Evolutionary conservation across 2,888 invertebrate species (phyloP), one percentile per base, ranked within the genome.

Genomic region (Rhogogaster chlorosoma): DNA sequence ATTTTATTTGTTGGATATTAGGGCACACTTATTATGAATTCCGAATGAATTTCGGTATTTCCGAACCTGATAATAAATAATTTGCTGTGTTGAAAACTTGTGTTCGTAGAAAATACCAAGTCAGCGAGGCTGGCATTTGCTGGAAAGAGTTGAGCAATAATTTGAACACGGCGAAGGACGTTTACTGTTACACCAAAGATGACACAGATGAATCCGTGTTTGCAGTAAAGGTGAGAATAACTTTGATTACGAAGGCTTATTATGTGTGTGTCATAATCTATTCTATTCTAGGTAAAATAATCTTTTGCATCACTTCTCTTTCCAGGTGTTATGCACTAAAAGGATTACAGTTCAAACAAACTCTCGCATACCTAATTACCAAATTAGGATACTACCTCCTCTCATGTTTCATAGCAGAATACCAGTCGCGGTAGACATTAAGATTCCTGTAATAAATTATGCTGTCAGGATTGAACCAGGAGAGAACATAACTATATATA

Each of bases 81-180:
- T 85, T 3, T 15, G 22, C 53, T 61, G 18, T 82, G 42, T 15
- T 83, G 0, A 10, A 85, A 15, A 38, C 7, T 53, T 29, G 26
- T 77, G 53, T 53, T 5, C 92, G 22, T 89, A 96, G 95, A 88
- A 96, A 96, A 85, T 97, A 97, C 91, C 96, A 96, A 89, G 95
- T 96, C 15, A 96, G 97, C 42, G 95, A 95, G 0, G 95, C 95
- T 85, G 96, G 96, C 1, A 95, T 97, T 70, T 97, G 97, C 96
- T 98, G 97, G 97, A 96, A 95, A 94, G 97, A 97, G 88, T 93
- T 97, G 86, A 96, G 95, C 0, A 95, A 95, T 4, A 96, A 96
- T 88, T 93, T 96, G 86, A 96, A 96, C 73, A 94, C 94, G 0
- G 95, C 96, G 0, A 95, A 96, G 85, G 96, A 96, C 89, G 94